phyloP scores from a whole-genome alignment of 2,113 vertebrate genomes.

The Oreotrochilus melanogaster region DNA sequence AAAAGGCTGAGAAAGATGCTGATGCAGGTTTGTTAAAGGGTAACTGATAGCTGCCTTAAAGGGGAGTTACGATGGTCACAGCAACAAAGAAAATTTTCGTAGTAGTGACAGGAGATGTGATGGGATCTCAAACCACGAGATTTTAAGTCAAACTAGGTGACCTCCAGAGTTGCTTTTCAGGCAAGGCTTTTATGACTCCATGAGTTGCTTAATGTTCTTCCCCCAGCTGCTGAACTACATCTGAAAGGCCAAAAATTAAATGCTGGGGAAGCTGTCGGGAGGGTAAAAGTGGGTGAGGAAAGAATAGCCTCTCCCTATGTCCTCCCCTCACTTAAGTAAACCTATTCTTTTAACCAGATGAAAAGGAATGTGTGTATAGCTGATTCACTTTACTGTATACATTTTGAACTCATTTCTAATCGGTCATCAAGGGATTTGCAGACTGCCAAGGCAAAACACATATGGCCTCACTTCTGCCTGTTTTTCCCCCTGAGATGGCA shows the following conservation, averaged over 20 bases:
- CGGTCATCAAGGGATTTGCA: background rate
- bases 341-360: background rate
- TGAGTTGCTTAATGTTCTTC: background rate
- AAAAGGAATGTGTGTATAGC: background rate
- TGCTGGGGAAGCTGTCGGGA: background rate
- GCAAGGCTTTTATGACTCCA: background rate
- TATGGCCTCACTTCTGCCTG: background rate
- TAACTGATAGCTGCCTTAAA: background rate
- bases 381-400: background rate
- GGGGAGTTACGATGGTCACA: background rate
- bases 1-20: background rate
- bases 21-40: background rate
- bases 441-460: background rate
- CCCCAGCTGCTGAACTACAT: background rate
- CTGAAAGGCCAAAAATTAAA: background rate
- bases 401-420: background rate
- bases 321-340: background rate
- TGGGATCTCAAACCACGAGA: too few species aligned
- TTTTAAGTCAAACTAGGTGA: background rate
- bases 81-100: background rate
- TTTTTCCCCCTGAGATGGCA: background rate
- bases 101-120: too few species aligned
- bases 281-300: background rate
- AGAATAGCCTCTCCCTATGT: background rate
- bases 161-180: background rate